Conservation (phyloP, 2,797 vertebrate species). For the Bradypus variegatus region DNA sequence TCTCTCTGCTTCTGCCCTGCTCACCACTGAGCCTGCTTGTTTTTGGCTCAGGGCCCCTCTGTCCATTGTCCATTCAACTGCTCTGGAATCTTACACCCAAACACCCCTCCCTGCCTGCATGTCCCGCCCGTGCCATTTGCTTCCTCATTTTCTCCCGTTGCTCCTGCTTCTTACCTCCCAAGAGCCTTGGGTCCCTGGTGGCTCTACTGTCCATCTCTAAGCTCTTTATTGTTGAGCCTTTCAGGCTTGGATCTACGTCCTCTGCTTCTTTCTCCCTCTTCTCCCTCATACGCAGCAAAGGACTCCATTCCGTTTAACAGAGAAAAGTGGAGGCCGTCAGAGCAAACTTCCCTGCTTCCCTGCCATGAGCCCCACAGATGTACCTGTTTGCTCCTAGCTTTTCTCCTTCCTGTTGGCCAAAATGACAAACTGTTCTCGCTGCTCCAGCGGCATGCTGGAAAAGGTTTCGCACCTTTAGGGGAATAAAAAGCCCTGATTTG, state of each 20-base stretch:
- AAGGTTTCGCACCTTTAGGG: neutral
- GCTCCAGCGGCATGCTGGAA: neutral
- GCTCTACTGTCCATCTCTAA: neutral
- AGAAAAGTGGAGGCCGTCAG: neutral
- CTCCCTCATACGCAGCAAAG: neutral
- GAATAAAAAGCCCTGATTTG: neutral
- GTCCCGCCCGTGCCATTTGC: fast-evolving
- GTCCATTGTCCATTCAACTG: no score
- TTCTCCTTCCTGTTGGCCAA: neutral
- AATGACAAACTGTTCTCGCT: neutral
- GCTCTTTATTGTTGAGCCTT: neutral
- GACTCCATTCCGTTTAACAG: neutral
- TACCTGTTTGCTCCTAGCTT: neutral
- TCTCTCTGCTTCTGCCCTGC: neutral
- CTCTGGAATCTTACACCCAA: neutral
- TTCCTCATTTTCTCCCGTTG: neutral
- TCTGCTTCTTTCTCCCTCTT: neutral
- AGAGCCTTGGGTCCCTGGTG: neutral
- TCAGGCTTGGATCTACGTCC: neutral
- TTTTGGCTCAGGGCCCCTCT: neutral
- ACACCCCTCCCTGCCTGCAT: neutral
- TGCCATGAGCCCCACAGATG: neutral
- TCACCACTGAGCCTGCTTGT: neutral
- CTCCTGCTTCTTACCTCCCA: neutral
- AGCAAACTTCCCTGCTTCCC: neutral